Conservation (phyloP, 2,113 vertebrate genomes). For the Phylloscopus whistleri region DNA sequence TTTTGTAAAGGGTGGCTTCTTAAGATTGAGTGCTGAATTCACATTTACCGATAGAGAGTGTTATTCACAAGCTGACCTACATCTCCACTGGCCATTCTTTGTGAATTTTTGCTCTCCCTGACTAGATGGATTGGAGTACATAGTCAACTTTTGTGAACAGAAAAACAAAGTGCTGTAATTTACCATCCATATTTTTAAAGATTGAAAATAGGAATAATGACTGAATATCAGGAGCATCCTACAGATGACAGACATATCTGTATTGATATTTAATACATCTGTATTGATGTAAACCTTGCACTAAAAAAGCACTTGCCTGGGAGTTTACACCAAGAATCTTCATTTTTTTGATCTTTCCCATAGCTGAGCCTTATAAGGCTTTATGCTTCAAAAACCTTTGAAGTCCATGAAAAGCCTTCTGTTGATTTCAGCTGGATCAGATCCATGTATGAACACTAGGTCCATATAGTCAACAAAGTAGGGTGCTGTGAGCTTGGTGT, state of each 20-base stretch:
- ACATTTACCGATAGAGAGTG: background rate
- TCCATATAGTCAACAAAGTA: background rate
- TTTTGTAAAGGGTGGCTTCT: background rate
- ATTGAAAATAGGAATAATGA: background rate
- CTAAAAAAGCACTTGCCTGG: background rate
- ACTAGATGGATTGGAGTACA: background rate
- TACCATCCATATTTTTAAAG: background rate
- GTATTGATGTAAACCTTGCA: background rate
- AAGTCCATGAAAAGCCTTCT: constrained; percentile 45
- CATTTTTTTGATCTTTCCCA: constrained; percentile 21
- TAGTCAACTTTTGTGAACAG: background rate
- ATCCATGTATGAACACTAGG: background rate
- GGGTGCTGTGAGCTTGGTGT: background rate
- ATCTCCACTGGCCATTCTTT: background rate
- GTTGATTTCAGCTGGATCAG: constrained; percentile 22
- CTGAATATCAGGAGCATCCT: background rate
- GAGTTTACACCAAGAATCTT: background rate
- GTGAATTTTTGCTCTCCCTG: background rate
- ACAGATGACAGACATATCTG: background rate
- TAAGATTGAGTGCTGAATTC: background rate
- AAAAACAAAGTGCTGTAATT: background rate
- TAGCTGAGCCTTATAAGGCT: background rate
- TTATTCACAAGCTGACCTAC: background rate
- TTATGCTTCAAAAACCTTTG: constrained; percentile 28
- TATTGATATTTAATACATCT: background rate